Evolutionary conservation across 2,888 invertebrate species (phyloP).

Genomic region (Operophtera brumata): DNA sequence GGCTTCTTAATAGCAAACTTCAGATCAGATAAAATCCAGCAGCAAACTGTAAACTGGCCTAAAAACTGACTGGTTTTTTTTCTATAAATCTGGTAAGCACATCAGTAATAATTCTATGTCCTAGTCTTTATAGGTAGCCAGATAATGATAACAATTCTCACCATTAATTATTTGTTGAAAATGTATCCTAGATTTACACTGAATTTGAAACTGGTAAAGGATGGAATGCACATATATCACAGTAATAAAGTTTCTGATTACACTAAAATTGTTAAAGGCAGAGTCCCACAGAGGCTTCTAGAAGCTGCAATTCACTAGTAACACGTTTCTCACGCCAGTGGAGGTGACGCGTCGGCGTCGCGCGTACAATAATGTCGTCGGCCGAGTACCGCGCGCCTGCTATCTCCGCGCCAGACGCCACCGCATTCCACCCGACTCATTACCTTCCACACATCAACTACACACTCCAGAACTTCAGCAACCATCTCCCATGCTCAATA

Average conservation of each 20-base stretch:
- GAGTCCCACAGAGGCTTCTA: constrained; percentile 48
- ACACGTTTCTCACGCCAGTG: constrained; percentile 61
- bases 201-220: background rate
- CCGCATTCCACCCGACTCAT: constrained; percentile 42
- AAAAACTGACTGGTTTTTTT: no score
- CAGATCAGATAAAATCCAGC: no score
- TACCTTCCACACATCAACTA: constrained; percentile 10
- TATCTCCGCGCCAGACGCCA: constrained; percentile 65
- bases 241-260: constrained; percentile 13
- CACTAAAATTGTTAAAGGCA: background rate
- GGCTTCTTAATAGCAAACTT: no score
- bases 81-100: no score
- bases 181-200: background rate
- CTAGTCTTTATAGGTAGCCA: no score
- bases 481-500: constrained; percentile 27
- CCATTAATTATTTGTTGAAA: background rate
- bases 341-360: constrained; percentile 71
- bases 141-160: background rate
- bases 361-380: constrained; percentile 61
- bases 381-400: constrained; percentile 50
- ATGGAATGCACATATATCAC: constrained; percentile 22
- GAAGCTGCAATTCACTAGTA: constrained; percentile 58
- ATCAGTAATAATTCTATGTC: no score
- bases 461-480: constrained; percentile 33
- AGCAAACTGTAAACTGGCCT: no score